Evolutionary conservation across 2,888 invertebrate species (phyloP).

Genomic region (Perizoma flavofasciatum): DNA sequence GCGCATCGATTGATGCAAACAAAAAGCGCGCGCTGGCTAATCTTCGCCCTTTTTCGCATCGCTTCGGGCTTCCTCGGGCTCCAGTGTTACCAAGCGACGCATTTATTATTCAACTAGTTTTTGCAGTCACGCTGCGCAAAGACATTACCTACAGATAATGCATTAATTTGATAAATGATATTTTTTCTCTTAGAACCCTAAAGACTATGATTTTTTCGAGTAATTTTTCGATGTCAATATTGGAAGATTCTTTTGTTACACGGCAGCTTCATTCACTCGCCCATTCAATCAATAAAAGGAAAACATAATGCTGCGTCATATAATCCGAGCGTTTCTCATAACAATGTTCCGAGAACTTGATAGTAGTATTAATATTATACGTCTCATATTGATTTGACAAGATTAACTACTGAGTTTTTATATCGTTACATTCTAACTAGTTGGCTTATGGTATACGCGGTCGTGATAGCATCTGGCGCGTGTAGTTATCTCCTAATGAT

Average conservation of each 20-base stretch:
- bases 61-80: conserved; percentile 68
- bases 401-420: conserved; percentile 57
- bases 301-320: conserved; percentile 64
- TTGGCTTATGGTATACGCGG: conserved; percentile 42
- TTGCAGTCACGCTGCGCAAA: conserved; percentile 81
- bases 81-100: conserved; percentile 75
- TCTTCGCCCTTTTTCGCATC: conserved; percentile 78
- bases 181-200: conserved; percentile 54
- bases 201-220: conserved; percentile 54
- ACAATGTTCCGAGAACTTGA: conserved; percentile 59
- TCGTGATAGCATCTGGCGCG: conserved; percentile 49
- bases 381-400: conserved; percentile 60
- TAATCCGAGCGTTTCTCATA: conserved; percentile 57
- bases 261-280: conserved; percentile 57
- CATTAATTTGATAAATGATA: conserved; percentile 81
- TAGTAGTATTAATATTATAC: conserved; percentile 58
- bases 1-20: conserved; percentile 84
- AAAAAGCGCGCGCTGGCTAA: conserved; percentile 82
- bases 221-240: conserved; percentile 73
- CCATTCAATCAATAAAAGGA: conserved; percentile 58
- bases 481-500: conserved; percentile 54
- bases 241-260: conserved; percentile 60
- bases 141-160: conserved; percentile 77
- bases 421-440: conserved; percentile 46
- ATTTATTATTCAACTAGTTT: conserved; percentile 82